Percentiles rank a stretch among this genome's conserved stretches.
phyloP scores from a whole-genome alignment of 2,888 invertebrate genomes.

The Epinotia ramella region DNA sequence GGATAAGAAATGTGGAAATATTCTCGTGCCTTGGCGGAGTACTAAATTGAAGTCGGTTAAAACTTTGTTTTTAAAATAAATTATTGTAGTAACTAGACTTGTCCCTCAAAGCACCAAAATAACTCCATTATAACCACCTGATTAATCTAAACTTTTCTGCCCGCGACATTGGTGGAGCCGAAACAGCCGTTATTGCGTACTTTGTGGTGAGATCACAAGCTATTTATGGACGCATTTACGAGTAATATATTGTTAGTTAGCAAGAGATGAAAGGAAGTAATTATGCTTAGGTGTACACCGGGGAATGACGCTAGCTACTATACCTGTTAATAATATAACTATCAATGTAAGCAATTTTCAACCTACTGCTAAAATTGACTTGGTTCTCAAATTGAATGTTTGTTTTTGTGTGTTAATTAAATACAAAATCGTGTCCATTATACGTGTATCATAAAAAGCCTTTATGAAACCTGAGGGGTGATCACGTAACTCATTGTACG shows the following conservation, averaged over 20 bases:
- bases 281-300: slow-evolving; percentile 4
- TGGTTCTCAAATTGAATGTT: background rate
- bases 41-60: too few relatives aligned
- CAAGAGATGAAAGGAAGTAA: slow-evolving; percentile 13
- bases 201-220: slow-evolving; percentile 16
- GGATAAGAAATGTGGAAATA: too few relatives aligned
- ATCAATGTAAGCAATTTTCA: background rate
- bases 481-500: too few relatives aligned
- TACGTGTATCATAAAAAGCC: too few relatives aligned
- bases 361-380: background rate
- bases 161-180: slow-evolving; percentile 19
- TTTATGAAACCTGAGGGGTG: too few relatives aligned
- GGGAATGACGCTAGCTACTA: background rate
- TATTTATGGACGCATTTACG: slow-evolving; percentile 24
- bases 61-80: too few relatives aligned
- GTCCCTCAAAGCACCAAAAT: too few relatives aligned
- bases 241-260: slow-evolving; percentile 24
- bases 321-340: background rate
- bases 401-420: background rate
- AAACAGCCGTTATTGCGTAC: slow-evolving; percentile 8
- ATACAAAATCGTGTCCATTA: background rate
- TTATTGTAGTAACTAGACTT: too few relatives aligned
- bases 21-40: too few relatives aligned
- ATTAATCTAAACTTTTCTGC: background rate
- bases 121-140: background rate